Conservation (phyloP, 2,797 vertebrate species). For the Atherinosoma microstoma region DNA sequence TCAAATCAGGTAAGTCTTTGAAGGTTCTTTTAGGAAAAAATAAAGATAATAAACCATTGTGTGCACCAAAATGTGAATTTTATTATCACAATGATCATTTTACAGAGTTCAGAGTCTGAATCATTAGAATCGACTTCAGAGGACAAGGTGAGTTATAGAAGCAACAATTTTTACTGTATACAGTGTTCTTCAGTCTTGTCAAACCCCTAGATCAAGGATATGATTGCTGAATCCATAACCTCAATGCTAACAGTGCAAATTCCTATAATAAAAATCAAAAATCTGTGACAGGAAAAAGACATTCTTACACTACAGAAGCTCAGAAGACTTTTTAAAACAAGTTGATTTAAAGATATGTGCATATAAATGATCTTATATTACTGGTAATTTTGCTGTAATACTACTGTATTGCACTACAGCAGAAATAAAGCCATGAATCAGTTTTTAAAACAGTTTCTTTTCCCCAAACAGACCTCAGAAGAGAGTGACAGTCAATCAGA, state of each 20-base stretch:
- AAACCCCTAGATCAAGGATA: not conserved
- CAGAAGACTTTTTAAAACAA: not conserved
- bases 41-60: not conserved
- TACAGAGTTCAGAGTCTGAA: slow-evolving; percentile 76
- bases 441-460: not conserved
- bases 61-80: not conserved
- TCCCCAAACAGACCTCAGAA: slow-evolving; percentile 71
- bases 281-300: not conserved
- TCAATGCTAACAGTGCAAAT: not conserved
- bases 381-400: not conserved
- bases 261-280: not conserved
- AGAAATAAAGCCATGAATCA: not conserved
- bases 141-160: slow-evolving; percentile 64
- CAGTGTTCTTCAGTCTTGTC: not conserved
- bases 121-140: slow-evolving; percentile 70
- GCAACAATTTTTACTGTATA: not conserved
- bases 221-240: not conserved
- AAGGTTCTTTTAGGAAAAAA: not conserved
- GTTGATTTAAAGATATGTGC: not conserved
- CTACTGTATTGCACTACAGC: not conserved
- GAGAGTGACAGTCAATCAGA: slow-evolving; percentile 73
- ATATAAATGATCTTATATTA: not conserved
- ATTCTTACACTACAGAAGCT: not conserved
- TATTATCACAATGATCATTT: not conserved
- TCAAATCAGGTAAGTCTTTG: slow-evolving; percentile 69